phyloP scores from a whole-genome alignment of 2,797 vertebrate species.

The Acestrorhynchus altus region DNA sequence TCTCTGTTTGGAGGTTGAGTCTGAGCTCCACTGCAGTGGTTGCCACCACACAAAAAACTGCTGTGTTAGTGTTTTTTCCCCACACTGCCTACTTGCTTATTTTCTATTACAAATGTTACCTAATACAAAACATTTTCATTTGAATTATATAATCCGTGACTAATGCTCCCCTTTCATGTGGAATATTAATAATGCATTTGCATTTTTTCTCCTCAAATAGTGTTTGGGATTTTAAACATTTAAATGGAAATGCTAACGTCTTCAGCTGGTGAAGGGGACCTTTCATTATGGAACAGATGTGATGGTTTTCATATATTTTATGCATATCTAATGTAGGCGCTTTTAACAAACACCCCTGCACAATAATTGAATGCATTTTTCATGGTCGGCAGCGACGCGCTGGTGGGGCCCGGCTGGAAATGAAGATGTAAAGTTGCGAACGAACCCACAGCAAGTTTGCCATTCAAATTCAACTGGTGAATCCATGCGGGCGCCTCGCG shows the following conservation, averaged over 20 bases:
- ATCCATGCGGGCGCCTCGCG: constrained; percentile 36
- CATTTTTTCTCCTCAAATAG: constrained; percentile 68
- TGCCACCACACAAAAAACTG: constrained; percentile 47
- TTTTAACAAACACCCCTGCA: constrained; percentile 66
- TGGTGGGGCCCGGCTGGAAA: constrained; percentile 60
- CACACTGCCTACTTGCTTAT: constrained; percentile 49
- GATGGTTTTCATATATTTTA: constrained; percentile 68
- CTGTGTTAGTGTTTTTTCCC: constrained; percentile 52
- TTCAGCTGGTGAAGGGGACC: constrained; percentile 60
- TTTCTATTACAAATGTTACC: constrained; percentile 67
- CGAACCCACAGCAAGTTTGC: constrained; percentile 43
- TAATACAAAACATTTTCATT: constrained; percentile 72
- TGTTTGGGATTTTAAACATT: constrained; percentile 73
- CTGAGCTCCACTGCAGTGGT: constrained; percentile 14
- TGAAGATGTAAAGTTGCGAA: constrained; percentile 59
- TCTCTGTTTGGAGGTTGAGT: constrained; percentile 2
- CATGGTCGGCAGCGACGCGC: constrained; percentile 56
- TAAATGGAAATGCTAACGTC: constrained; percentile 64
- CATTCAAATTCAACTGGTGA: constrained; percentile 59
- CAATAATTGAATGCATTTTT: constrained; percentile 72
- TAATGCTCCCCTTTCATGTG: constrained; percentile 71
- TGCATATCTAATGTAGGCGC: constrained; percentile 66
- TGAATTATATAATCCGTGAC: constrained; percentile 74
- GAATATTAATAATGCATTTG: constrained; percentile 77
- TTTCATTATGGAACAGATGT: constrained; percentile 71